These are phyloP conservation scores for Drosophila triauraria DNA, from an alignment of 1,140 invertebrate genomes.

Conservation along the genomic window DNA sequence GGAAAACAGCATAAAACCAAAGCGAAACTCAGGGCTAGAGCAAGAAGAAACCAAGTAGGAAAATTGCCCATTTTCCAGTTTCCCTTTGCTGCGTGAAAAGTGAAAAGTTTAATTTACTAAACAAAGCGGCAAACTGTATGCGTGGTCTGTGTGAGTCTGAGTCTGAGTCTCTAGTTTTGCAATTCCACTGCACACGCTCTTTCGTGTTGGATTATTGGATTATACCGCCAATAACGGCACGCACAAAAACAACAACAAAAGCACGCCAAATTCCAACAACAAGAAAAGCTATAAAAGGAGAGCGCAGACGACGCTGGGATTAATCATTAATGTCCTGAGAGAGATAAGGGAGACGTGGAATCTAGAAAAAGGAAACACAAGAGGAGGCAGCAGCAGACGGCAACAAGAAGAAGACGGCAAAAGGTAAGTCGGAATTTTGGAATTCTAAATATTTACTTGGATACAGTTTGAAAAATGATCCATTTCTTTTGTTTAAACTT, in stretches of 20 bases:
- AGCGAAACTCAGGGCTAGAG: conserved; percentile 19
- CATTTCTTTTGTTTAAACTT: too few relatives aligned
- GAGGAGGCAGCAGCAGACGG: conserved; percentile 21
- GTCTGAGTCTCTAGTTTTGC: conserved; percentile 68
- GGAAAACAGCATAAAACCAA: conserved; percentile 33
- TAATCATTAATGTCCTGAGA: conserved; percentile 47
- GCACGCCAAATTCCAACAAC: conserved; percentile 12
- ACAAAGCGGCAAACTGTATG: conserved; percentile 61
- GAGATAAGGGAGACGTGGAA: conserved; percentile 22
- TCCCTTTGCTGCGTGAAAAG: conserved; percentile 63
- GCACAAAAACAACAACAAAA: conserved; percentile 26
- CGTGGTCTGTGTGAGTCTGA: conserved; percentile 36
- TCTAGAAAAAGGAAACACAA: conserved; percentile 4
- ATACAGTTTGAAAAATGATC: too few relatives aligned
- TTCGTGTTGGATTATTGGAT: conserved; percentile 82
- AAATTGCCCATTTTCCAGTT: conserved; percentile 52
- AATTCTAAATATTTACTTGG: neutral
- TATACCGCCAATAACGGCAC: conserved; percentile 75
- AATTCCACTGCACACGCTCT: conserved; percentile 75
- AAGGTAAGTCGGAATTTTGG: conserved; percentile 11
- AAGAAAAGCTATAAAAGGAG: conserved; percentile 42
- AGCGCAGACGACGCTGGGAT: conserved; percentile 43
- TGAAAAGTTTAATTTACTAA: conserved; percentile 83
- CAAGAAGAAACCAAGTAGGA: conserved; percentile 32
- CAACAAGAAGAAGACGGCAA: conserved; percentile 11